These are phyloP conservation scores for Hylia prasina DNA, from an alignment of 2,113 vertebrate genomes.

Conservation along the genomic window DNA sequence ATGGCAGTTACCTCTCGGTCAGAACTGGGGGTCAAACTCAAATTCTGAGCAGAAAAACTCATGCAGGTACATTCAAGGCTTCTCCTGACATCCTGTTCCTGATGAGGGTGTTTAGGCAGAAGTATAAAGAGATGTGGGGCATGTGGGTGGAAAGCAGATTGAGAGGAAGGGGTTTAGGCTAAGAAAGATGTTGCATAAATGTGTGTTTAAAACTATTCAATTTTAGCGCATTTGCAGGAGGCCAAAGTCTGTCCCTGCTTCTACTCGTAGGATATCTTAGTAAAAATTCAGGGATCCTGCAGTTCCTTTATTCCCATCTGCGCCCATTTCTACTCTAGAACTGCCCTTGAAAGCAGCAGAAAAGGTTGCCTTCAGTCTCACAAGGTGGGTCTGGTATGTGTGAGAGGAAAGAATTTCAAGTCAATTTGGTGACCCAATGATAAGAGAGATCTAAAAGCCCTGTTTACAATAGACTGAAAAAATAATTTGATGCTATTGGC, in stretches of 20 bases:
- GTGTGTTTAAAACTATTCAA: neutral
- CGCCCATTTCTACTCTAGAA: neutral
- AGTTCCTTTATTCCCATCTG: neutral
- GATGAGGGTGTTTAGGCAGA: neutral
- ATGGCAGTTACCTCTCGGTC: fast-evolving
- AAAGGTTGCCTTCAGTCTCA: neutral
- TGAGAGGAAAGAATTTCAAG: neutral
- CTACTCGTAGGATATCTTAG: neutral
- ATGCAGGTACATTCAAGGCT: fast-evolving
- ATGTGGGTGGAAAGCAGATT: neutral
- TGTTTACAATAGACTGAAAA: neutral
- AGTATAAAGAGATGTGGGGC: neutral
- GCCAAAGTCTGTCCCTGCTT: neutral
- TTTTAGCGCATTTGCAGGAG: neutral
- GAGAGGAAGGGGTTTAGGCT: neutral
- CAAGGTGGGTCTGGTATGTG: neutral
- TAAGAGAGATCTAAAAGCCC: neutral
- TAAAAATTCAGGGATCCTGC: neutral
- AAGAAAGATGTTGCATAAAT: neutral
- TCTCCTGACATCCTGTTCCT: neutral
- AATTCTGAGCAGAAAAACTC: neutral
- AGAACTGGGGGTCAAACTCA: neutral
- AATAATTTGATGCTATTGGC: neutral
- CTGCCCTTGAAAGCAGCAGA: neutral
- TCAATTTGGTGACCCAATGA: neutral